A percentile compares a stretch with the other conserved stretches of the same genome.
Conservation (phyloP, 2,888 invertebrate genomes). For the Choreutis nemorana region DNA sequence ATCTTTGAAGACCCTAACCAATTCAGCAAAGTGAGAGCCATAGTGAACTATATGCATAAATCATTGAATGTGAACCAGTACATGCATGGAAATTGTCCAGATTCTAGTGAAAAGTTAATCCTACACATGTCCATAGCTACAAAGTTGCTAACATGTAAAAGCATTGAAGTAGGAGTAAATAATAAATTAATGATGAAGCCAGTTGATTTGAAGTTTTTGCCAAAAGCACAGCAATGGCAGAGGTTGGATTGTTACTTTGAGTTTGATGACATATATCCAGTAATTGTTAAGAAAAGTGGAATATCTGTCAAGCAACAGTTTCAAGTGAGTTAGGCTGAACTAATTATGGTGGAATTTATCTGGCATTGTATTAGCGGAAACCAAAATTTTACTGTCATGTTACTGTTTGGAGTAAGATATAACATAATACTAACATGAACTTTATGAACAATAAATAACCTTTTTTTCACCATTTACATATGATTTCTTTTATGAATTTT, state of each 20-base stretch:
- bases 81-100: conserved; percentile 66
- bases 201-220: conserved; percentile 80
- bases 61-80: conserved; percentile 61
- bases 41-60: conserved; percentile 66
- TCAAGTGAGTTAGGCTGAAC: too few relatives aligned
- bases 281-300: conserved; percentile 68
- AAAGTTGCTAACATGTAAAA: conserved; percentile 69
- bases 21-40: conserved; percentile 64
- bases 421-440: too few relatives aligned
- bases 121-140: conserved; percentile 65
- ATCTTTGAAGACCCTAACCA: conserved; percentile 65
- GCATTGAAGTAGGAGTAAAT: conserved; percentile 62
- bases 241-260: conserved; percentile 78
- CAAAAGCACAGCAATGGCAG: conserved; percentile 77
- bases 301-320: conserved; percentile 74
- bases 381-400: too few relatives aligned
- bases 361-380: too few relatives aligned
- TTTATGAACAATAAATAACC: too few relatives aligned
- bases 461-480: too few relatives aligned
- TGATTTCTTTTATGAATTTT: too few relatives aligned
- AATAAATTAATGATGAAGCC: conserved; percentile 64
- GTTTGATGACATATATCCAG: conserved; percentile 78
- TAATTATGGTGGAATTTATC: too few relatives aligned
- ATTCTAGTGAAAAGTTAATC: conserved; percentile 70
- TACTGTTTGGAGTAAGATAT: too few relatives aligned